Percentiles rank a stretch among this genome's conserved stretches.
phyloP scores from a whole-genome alignment of 2,113 vertebrate species.

The Pelecanus crispus region DNA sequence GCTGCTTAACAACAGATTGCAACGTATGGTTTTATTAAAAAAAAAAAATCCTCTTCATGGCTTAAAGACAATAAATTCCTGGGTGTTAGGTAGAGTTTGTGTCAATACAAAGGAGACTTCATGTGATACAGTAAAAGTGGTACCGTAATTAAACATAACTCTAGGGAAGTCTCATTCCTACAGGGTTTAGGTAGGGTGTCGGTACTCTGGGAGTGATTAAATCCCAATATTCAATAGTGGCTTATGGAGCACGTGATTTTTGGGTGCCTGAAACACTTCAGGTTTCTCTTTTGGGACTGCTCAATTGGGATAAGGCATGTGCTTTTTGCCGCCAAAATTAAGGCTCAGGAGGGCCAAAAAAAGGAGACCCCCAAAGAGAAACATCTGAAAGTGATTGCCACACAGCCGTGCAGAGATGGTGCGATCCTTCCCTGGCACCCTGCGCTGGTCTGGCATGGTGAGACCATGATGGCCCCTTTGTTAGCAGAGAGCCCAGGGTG shows the following conservation, averaged over 20 bases:
- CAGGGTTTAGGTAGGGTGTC: not conserved
- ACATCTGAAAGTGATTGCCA: not conserved
- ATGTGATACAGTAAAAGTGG: too few species aligned
- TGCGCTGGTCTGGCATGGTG: not conserved
- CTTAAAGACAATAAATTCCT: not conserved
- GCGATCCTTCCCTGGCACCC: too few species aligned
- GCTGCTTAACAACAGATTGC: not conserved
- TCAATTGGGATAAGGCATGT: not conserved
- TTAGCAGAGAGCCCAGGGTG: not conserved
- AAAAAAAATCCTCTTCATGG: not conserved
- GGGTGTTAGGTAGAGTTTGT: not conserved
- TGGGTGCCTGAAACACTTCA: not conserved
- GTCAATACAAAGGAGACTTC: not conserved
- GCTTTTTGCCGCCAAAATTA: not conserved
- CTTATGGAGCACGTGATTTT: not conserved
- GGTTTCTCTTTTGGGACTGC: not conserved
- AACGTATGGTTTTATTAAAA: not conserved
- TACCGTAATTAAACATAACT: not conserved
- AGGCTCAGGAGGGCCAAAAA: not conserved
- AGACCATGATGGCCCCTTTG: rapidly evolving
- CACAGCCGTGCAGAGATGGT: rapidly evolving
- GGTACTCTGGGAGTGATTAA: not conserved
- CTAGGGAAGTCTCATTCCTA: not conserved
- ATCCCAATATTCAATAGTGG: not conserved
- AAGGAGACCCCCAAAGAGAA: not conserved